Conservation (phyloP, 2,113 vertebrate genomes). For the Lampris megalopsis region DNA sequence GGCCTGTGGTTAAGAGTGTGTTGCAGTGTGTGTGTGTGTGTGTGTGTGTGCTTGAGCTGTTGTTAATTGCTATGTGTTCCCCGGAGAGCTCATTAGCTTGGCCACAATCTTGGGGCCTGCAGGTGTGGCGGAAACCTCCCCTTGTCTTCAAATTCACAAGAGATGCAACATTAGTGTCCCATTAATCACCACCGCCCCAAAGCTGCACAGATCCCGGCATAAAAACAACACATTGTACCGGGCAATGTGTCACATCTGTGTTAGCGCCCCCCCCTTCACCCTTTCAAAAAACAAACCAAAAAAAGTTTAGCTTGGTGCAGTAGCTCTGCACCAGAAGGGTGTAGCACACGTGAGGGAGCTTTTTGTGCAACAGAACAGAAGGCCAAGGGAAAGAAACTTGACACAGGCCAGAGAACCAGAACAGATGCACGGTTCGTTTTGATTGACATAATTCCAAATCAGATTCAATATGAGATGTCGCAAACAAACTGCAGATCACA, state of each 20-base stretch:
- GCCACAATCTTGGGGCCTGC: slow-evolving; percentile 45
- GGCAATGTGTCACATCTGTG: slow-evolving; percentile 15
- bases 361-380: background rate
- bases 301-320: background rate
- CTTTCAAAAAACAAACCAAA: background rate
- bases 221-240: slow-evolving; percentile 12
- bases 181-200: slow-evolving; percentile 34
- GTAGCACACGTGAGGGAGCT: too few species aligned
- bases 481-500: slow-evolving; percentile 30
- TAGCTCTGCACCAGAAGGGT: background rate
- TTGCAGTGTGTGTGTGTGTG: slow-evolving; percentile 4
- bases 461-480: background rate
- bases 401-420: slow-evolving; percentile 28
- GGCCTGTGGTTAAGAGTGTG: slow-evolving; percentile 22
- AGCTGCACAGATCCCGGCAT: slow-evolving; percentile 27
- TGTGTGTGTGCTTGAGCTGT: slow-evolving; percentile 3
- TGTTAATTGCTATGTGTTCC: slow-evolving; percentile 20
- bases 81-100: slow-evolving; percentile 44
- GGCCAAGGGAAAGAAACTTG: slow-evolving; percentile 1
- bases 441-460: slow-evolving; percentile 6
- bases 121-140: slow-evolving; percentile 35
- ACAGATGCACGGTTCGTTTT: slow-evolving; percentile 26
- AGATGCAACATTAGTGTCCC: slow-evolving; percentile 24
- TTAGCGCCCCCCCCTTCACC: slow-evolving; percentile 5
- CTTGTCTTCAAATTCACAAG: slow-evolving; percentile 37